Percentiles rank a stretch among this genome's conserved stretches.
Conservation (phyloP, 2,797 vertebrate species). For the Vireo griseus region DNA sequence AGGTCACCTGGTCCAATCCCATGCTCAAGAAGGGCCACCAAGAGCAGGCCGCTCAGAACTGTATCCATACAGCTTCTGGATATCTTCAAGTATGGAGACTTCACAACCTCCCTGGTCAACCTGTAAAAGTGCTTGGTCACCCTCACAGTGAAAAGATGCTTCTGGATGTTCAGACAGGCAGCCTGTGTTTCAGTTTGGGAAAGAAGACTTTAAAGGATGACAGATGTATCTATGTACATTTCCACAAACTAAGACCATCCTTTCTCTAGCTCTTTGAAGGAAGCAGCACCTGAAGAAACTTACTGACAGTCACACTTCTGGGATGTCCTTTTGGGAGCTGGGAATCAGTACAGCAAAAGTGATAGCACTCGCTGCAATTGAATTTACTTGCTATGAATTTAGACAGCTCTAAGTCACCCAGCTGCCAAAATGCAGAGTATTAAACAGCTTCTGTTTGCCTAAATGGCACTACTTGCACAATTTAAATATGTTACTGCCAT, state of each 20-base stretch:
- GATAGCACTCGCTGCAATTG: neutral
- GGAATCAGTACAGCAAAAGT: neutral
- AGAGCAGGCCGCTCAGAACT: neutral
- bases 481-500: neutral
- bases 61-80: neutral
- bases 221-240: fast-evolving
- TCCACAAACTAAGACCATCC: neutral
- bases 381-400: neutral
- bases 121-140: neutral
- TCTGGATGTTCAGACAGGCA: neutral
- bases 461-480: neutral
- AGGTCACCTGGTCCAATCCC: neutral
- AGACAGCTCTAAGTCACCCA: neutral
- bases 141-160: neutral
- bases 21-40: neutral
- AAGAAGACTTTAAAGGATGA: neutral
- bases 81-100: neutral
- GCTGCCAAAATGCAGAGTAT: neutral
- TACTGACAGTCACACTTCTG: neutral
- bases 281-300: neutral
- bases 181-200: neutral
- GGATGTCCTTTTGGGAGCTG: neutral
- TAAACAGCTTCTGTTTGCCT: neutral
- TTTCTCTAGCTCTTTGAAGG: neutral
- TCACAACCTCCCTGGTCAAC: neutral